phyloP scores from a whole-genome alignment of 2,888 invertebrate genomes.

The Neoscelio sp. region DNA sequence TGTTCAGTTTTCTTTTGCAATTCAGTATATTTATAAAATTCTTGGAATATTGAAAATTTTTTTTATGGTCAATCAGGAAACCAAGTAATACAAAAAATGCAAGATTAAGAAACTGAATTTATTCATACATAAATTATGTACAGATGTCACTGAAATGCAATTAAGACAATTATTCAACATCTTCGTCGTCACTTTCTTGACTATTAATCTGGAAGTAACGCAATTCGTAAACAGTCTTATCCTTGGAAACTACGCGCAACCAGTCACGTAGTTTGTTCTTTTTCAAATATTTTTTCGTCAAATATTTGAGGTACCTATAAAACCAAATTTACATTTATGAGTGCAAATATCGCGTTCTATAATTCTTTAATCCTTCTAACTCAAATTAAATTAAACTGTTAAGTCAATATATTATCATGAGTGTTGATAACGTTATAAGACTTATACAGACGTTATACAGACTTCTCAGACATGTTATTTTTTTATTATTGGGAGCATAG shows the following conservation, averaged over 20 bases:
- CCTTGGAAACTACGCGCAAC: constrained; percentile 98
- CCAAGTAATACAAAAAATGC: too few relatives aligned
- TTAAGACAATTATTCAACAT: constrained; percentile 88
- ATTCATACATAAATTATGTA: constrained; percentile 74
- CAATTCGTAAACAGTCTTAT: constrained; percentile 98
- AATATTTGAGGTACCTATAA: constrained; percentile 96
- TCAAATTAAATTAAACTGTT: too few relatives aligned
- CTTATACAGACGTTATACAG: too few relatives aligned
- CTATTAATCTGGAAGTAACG: constrained; percentile 99
- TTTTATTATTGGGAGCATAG: too few relatives aligned
- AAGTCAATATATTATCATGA: too few relatives aligned
- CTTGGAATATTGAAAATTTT: too few relatives aligned
- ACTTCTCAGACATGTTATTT: too few relatives aligned
- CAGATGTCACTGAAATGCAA: constrained; percentile 72
- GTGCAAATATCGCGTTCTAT: constrained; percentile 77
- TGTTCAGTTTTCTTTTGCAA: too few relatives aligned
- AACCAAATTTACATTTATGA: constrained; percentile 70
- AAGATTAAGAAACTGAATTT: constrained; percentile 63
- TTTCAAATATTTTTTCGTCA: constrained; percentile 99
- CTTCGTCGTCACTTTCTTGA: constrained; percentile 91
- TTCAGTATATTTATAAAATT: too few relatives aligned
- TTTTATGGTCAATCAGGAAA: too few relatives aligned
- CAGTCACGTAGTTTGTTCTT: constrained; percentile 99
- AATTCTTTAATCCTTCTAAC: constrained; percentile 55
- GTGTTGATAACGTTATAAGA: too few relatives aligned